Evolutionary conservation across 2,888 invertebrate species (phyloP), one percentile per base, ranked within the genome.

Genomic region (Xanthia icteritia): DNA sequence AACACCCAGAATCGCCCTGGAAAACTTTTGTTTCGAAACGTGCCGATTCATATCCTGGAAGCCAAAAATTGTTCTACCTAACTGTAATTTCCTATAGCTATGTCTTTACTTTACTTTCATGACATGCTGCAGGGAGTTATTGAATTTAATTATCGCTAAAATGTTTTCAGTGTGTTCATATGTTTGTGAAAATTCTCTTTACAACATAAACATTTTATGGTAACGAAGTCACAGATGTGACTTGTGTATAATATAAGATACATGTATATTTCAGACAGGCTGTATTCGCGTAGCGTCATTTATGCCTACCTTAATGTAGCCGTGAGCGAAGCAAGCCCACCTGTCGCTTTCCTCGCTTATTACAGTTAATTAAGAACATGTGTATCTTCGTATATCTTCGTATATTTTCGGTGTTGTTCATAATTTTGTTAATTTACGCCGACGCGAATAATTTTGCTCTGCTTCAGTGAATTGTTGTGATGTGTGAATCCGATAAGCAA

Each of bases 321-420:
- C 67, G 31, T 66, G 65, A 56, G 27, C 17, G 60, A 36, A 73
- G 78, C 63, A 54, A 27, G 56, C 48, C 54, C 86, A 82, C 27
- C 69, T 78, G 73, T 48, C 73, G 83, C 73, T 70, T 61, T 73
- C 72, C 82, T 65, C n/a, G 27, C 66, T 70, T 77, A 72, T 58
- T 67, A 77, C 68, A 77, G 69, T 83, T 86, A 86, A 86, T 83
- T 85, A 83, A 39, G 69, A 64, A 70, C 69, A 63, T 48, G 23
- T 31, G 5, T 56, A 67, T 17, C 67, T 51, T 31, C n/a, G 8
- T 64, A 39, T 56, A 67, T 17, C 67, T 51, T 31, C n/a, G 8
- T 64, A 39, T 66, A 74, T 71, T 54, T 39, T 72, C 69, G 84
- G 6, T 74, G 56, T 65, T 84, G 48, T 65, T 84, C 61, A 75